A percentile compares a stretch with the other conserved stretches of the same genome.
phyloP scores from a whole-genome alignment of 1,140 invertebrate genomes.

The Scaptomyza graminum region DNA sequence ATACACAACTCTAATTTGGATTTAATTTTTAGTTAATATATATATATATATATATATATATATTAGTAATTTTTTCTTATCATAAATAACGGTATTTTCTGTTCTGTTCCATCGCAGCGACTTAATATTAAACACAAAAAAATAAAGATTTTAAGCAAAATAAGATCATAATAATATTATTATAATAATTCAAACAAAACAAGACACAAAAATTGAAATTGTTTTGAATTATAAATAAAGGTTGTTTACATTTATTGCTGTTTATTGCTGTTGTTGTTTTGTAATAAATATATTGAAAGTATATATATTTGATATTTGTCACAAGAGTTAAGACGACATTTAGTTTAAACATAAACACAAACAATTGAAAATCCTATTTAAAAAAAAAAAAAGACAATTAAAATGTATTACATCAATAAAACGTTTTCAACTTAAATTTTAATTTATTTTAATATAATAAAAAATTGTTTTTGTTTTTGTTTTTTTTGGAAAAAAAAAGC shows the following conservation, averaged over 20 bases:
- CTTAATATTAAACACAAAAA: conserved; percentile 12
- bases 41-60: not conserved
- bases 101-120: conserved; percentile 38
- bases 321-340: conserved; percentile 2
- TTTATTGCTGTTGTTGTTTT: not conserved
- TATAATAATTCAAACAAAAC: not conserved
- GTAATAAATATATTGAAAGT: not conserved
- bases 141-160: not conserved
- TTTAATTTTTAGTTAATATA: conserved; percentile 12
- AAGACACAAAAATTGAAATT: conserved; percentile 6
- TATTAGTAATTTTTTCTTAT: not conserved
- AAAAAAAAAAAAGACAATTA: not conserved
- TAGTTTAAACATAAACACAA: conserved; percentile 28
- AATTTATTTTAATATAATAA: not conserved
- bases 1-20: conserved; percentile 47
- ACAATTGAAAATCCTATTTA: conserved; percentile 16
- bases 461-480: no score
- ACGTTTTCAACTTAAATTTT: not conserved
- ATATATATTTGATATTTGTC: not conserved
- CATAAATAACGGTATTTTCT: conserved; percentile 13
- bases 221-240: not conserved
- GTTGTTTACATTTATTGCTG: not conserved
- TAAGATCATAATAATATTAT: conserved; percentile 1
- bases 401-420: conserved; percentile 1
- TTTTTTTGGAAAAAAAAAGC: conserved; percentile 10